Evolutionary conservation across 2,113 vertebrate genomes (phyloP), one percentile per base, ranked within the genome.

Genomic region (Clupea harengus): DNA sequence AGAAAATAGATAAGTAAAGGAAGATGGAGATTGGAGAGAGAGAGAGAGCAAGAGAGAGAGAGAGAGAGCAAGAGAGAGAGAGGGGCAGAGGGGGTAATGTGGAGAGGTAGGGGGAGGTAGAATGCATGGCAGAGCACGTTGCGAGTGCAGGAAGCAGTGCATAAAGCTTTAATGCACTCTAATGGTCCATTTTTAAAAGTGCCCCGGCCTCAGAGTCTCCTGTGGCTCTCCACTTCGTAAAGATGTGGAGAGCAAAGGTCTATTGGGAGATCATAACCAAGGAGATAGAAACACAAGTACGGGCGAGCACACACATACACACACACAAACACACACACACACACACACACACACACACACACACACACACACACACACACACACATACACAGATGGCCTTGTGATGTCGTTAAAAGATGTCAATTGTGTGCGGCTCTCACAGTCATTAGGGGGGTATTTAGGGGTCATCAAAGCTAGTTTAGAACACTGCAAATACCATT

Each of bases 91-190:
- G 60, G 60, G 60, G 60, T 64, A 64, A 64, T 28, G 22, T 28
- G 64, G 22, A 67, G 64, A 28, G 11, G 9, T 28, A 67, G n/a
- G n/a, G n/a, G 64, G n/a, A 67, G 64, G 64, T 85, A 60, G 64
- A 13, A 84, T 50, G 83, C 49, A 82, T 72, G n/a, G 64, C 86
- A 60, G 64, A 13, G 85, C 57, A 83, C 49, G 80, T 72, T 87
- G 49, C 85, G 67, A 39, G 28, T 15, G 72, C 72, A 78, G 72
- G 72, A 78, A 78, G 25, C 32, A 39, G 72, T 78, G 72, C 75
- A 81, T 46, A 46, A 15, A n/a, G 32, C 84, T 83, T 81, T 89
- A 89, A 89, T 89, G 88, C 47, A 84, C 82, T 57, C 46, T 87
- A 87, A 87, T 89, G 85, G 85, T 5, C 28, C 32, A 10, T 72